Evolutionary conservation across 2,797 vertebrate species (phyloP).

Genomic region (Phrynocephalus guinanensis): DNA sequence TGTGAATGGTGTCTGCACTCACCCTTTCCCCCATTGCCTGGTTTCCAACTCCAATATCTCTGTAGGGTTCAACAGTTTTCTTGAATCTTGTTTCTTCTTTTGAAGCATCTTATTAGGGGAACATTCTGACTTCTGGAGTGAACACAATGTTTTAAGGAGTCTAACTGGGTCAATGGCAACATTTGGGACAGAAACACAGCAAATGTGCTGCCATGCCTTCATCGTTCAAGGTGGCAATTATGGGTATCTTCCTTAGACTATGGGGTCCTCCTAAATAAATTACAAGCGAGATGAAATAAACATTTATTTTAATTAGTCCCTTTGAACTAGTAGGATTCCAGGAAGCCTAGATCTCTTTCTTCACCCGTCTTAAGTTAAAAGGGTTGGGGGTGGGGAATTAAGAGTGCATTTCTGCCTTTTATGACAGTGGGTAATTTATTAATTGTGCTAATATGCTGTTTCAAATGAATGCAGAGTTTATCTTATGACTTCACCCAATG

Average conservation of each 20-base stretch:
- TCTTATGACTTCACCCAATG: neutral
- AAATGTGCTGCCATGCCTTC: neutral
- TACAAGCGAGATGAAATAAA: slow-evolving; percentile 31
- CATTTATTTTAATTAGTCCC: slow-evolving; percentile 33
- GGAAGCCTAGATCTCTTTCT: slow-evolving; percentile 7
- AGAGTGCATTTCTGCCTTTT: slow-evolving; percentile 5
- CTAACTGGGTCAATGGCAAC: neutral
- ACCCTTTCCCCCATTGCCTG: no score
- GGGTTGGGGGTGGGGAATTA: neutral
- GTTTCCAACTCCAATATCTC: neutral
- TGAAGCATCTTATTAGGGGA: neutral
- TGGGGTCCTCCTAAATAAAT: slow-evolving; percentile 30
- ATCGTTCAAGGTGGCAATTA: neutral
- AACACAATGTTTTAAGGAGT: neutral
- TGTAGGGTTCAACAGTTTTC: neutral
- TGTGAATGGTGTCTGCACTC: neutral
- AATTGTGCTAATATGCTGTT: neutral
- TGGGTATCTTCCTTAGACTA: neutral
- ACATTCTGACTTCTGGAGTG: neutral
- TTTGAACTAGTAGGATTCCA: slow-evolving; percentile 40
- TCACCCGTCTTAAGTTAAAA: slow-evolving; percentile 16
- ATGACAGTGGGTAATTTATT: slow-evolving; percentile 13
- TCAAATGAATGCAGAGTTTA: neutral
- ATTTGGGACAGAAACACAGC: neutral
- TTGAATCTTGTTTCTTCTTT: neutral